phyloP scores from a whole-genome alignment of 2,888 invertebrate species.

The Chironomus tentans region DNA sequence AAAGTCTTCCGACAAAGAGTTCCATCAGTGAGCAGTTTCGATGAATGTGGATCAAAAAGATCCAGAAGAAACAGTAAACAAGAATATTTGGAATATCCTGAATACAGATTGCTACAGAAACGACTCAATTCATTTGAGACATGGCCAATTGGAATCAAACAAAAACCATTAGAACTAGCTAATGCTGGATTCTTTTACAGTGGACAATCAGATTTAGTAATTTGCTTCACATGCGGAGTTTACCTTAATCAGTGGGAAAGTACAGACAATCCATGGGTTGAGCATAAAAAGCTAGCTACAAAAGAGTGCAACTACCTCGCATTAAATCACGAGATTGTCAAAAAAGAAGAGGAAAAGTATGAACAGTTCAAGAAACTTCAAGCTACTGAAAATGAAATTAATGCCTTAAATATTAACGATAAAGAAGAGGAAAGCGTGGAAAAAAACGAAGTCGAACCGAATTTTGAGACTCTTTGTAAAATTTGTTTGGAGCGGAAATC shows the following conservation, averaged over 20 bases:
- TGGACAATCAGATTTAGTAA: conserved; percentile 3
- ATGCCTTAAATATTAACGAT: neutral
- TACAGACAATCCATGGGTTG: conserved; percentile 24
- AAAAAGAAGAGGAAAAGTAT: neutral
- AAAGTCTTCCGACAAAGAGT: conserved; percentile 2
- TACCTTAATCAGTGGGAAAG: conserved; percentile 16
- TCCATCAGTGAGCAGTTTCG: neutral
- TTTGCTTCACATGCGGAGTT: conserved; percentile 23
- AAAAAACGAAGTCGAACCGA: neutral
- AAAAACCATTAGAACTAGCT: conserved; percentile 17
- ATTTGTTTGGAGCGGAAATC: conserved; percentile 15
- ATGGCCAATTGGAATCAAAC: conserved; percentile 22
- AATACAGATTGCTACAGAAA: neutral
- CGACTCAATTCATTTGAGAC: conserved; percentile 10
- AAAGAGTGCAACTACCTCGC: conserved; percentile 12
- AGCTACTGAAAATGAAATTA: neutral
- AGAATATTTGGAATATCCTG: neutral
- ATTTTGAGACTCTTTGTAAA: conserved; percentile 9
- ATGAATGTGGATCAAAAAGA: neutral
- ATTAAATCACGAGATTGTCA: neutral
- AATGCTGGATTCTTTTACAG: conserved; percentile 27
- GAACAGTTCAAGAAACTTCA: neutral
- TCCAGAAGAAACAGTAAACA: neutral
- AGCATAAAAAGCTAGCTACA: conserved; percentile 12
- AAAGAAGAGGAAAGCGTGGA: neutral